Percentiles rank a stretch among this genome's conserved stretches.
Conservation (phyloP, 1,140 invertebrate genomes). For the Diprion similis region DNA sequence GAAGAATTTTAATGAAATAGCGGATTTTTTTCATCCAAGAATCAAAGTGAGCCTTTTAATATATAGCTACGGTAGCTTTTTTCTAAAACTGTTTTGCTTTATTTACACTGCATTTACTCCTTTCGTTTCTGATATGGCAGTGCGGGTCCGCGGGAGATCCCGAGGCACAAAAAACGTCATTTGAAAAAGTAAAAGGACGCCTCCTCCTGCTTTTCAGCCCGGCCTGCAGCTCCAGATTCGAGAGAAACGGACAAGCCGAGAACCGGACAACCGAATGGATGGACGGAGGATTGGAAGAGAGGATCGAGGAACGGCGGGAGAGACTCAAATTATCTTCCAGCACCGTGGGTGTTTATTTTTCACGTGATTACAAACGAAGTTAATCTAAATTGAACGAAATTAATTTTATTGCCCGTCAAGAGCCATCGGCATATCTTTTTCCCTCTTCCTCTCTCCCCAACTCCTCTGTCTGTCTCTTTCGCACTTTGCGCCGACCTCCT, state of each 20-base stretch:
- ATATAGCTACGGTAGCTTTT: background rate
- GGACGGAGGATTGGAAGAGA: slow-evolving; percentile 14
- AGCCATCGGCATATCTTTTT: slow-evolving; percentile 3
- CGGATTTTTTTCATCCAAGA: background rate
- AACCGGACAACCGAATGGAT: slow-evolving; percentile 25
- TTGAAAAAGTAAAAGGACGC: slow-evolving; percentile 38
- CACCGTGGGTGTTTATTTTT: slow-evolving; percentile 44
- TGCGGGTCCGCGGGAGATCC: slow-evolving; percentile 28
- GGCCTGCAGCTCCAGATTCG: slow-evolving; percentile 24
- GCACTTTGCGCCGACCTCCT: too few relatives aligned
- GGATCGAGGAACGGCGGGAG: background rate
- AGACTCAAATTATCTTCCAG: slow-evolving; percentile 34
- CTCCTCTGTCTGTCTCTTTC: background rate
- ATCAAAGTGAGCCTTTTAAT: slow-evolving; percentile 5
- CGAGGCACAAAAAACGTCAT: slow-evolving; percentile 40
- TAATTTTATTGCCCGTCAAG: slow-evolving; percentile 50
- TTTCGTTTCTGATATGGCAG: background rate
- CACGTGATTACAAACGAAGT: slow-evolving; percentile 55
- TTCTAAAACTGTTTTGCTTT: background rate
- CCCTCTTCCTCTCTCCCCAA: background rate
- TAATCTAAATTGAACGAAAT: slow-evolving; percentile 57
- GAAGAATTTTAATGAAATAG: slow-evolving; percentile 2
- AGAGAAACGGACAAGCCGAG: slow-evolving; percentile 23
- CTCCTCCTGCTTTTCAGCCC: slow-evolving; percentile 28
- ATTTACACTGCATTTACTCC: background rate